A percentile compares a stretch with the other conserved stretches of the same genome.
These are phyloP conservation scores for Atrichornis clamosus DNA, from an alignment of 2,113 vertebrate genomes.

Conservation along the genomic window DNA sequence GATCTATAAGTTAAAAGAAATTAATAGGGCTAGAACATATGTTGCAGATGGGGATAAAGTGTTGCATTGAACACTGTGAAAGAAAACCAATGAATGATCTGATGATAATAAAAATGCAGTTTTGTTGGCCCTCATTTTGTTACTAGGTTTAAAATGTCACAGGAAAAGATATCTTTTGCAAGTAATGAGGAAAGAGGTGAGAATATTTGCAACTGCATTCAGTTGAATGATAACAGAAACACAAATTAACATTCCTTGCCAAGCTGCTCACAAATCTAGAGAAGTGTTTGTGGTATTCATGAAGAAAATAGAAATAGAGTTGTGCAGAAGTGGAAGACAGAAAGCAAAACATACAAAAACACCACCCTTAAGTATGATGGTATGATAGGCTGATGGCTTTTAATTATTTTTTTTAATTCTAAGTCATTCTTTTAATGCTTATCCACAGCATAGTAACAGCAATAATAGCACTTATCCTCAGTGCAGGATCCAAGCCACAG, in stretches of 20 bases:
- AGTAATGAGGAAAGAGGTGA: constrained; percentile 3
- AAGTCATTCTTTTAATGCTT: neutral
- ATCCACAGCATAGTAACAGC: neutral
- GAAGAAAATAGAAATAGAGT: neutral
- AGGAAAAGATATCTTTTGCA: neutral
- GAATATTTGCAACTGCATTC: neutral
- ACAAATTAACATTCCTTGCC: neutral
- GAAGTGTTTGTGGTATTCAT: neutral
- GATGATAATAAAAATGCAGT: neutral
- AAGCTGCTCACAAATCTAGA: neutral
- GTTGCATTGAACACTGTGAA: neutral
- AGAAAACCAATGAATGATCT: neutral
- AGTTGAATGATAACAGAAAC: neutral
- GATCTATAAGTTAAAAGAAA: neutral
- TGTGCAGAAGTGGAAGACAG: neutral
- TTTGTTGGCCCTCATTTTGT: neutral
- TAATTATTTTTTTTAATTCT: neutral
- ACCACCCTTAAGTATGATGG: neutral
- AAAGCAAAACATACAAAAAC: neutral
- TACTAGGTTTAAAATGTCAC: neutral
- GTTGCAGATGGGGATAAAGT: neutral
- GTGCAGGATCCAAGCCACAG: neutral
- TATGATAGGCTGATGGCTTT: neutral
- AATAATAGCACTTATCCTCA: neutral
- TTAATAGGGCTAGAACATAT: neutral